A percentile compares a stretch with the other conserved stretches of the same genome.
Conservation (phyloP, 2,888 invertebrate genomes). For the Malacosoma neustria region DNA sequence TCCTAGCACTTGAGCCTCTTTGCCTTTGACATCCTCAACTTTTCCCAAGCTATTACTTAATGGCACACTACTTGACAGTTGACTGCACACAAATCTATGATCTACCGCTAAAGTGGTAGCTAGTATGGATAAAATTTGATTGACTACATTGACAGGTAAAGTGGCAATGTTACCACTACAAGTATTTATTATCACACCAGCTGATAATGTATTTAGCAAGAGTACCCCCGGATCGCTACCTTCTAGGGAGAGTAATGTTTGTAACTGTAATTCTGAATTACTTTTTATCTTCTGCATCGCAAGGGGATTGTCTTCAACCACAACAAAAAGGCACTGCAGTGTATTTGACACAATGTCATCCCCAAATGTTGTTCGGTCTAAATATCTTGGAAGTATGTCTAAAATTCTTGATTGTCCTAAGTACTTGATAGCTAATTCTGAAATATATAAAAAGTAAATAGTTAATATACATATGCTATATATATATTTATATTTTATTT, state of each 20-base stretch:
- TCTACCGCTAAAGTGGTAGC: slow-evolving; percentile 70
- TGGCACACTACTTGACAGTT: slow-evolving; percentile 64
- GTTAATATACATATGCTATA: no score
- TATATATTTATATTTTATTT: slow-evolving; percentile 3
- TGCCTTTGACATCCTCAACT: slow-evolving; percentile 37
- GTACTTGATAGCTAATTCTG: slow-evolving; percentile 76
- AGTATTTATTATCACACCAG: slow-evolving; percentile 74
- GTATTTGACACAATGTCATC: slow-evolving; percentile 70
- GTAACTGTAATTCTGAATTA: slow-evolving; percentile 55
- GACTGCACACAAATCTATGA: slow-evolving; percentile 61
- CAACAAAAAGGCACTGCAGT: slow-evolving; percentile 80
- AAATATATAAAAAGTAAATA: no score
- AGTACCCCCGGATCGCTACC: slow-evolving; percentile 50
- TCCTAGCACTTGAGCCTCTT: slow-evolving; percentile 52
- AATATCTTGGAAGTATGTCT: slow-evolving; percentile 74
- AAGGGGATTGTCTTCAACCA: slow-evolving; percentile 80
- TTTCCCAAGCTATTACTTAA: slow-evolving; percentile 40
- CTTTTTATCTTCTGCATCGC: slow-evolving; percentile 71
- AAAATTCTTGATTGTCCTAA: slow-evolving; percentile 78
- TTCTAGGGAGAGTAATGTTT: slow-evolving; percentile 48
- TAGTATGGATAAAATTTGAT: slow-evolving; percentile 65
- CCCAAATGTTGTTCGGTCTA: slow-evolving; percentile 75
- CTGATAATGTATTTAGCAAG: slow-evolving; percentile 72
- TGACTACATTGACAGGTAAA: slow-evolving; percentile 58
- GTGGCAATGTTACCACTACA: slow-evolving; percentile 50